Evolutionary conservation across 2,888 invertebrate genomes (phyloP), one percentile per base, ranked within the genome.

Genomic region (Danaus chrysippus): DNA sequence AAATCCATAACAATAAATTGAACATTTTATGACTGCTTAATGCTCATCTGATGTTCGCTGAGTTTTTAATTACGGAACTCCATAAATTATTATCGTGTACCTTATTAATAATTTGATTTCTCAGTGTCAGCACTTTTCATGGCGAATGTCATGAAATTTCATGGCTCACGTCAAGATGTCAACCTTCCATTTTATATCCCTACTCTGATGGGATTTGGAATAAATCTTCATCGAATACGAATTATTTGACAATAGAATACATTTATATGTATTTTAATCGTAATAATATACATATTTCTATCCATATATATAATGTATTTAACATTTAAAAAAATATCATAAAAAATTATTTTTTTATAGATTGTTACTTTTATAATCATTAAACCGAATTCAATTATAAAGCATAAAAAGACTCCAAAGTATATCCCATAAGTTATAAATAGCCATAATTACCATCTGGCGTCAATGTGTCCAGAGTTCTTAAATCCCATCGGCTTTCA

Each of bases 191-290:
- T 61, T 64, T 58, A 62, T 42, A 65, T 61, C 61, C 53, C 64
- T 64, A 61, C 63, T 63, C 59, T 65, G 61, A 70, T 54, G 61
- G 66, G 64, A 67, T 68, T 68, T 63, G 57, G 63, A 43, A 49
- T 64, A 60, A 65, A 63, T 54, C 61, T 52, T 58, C 59, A 66
- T 54, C 60, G 54, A 58, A 49, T 42, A 43, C 61, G 62, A 68
- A 66, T 69, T 68, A 65, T 66, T 65, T 65, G 56, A 59, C 59
- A 66, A 61, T 54, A 53, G 34, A 59, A 49, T 49, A 49, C 13
- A 11, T 10, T 49, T 49, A 17, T 49, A 2, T 49, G 49, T 49
- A 10, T 17, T 13, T 13, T 8, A 46, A 12, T 46, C 9, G 23
- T 34, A 6, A 34, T 34, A 34, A 34, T 34, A 34, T 34, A n/a